Evolutionary conservation across 2,797 vertebrate genomes (phyloP).

Genomic region (Clarias platycephalus): DNA sequence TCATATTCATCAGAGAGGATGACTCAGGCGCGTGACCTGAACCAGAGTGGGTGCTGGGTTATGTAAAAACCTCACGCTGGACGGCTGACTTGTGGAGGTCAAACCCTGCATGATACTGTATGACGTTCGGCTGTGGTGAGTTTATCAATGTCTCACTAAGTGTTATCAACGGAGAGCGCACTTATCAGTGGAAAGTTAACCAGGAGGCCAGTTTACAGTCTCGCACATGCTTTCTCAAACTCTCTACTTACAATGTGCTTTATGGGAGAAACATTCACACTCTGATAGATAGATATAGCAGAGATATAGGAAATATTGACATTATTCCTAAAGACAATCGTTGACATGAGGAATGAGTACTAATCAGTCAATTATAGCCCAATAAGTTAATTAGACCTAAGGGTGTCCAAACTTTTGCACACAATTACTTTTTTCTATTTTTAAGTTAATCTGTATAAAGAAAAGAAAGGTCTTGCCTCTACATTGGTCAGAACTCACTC

Average conservation of each 20-base stretch:
- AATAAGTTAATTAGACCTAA: background rate
- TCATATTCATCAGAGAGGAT: conserved; percentile 38
- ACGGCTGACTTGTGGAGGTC: background rate
- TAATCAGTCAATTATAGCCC: background rate
- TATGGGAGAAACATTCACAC: background rate
- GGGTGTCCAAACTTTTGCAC: background rate
- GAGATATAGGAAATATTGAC: background rate
- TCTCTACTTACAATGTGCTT: background rate
- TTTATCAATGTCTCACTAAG: background rate
- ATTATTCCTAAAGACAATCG: background rate
- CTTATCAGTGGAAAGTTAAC: background rate
- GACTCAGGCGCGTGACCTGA: conserved; percentile 36
- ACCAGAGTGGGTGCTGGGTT: conserved; percentile 6
- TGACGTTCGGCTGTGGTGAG: background rate
- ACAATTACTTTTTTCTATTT: background rate
- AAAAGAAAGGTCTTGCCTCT: no score
- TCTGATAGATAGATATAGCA: background rate
- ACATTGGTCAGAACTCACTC: no score
- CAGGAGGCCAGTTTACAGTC: background rate
- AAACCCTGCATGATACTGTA: background rate
- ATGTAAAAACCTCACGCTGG: conserved; percentile 16
- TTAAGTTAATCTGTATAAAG: background rate
- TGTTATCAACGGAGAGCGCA: background rate
- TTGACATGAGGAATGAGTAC: background rate
- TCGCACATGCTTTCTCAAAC: background rate